These are phyloP conservation scores for Onychomys leucogaster DNA, from an alignment of 2,797 vertebrate species.

Conservation along the genomic window DNA sequence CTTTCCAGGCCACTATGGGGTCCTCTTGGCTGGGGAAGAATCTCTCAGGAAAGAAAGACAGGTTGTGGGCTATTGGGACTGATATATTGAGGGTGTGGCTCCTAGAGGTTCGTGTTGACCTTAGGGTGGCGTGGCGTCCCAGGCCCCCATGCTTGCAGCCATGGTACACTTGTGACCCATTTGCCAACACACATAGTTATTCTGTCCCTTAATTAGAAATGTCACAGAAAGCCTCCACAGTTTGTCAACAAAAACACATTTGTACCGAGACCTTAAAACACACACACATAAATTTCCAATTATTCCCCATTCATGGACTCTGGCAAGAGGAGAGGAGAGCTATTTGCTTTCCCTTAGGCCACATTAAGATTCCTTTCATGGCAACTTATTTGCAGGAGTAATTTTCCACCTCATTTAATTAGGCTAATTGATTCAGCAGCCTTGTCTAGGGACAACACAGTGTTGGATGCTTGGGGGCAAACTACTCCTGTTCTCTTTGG, in stretches of 20 bases:
- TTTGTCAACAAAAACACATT: conserved; percentile 81
- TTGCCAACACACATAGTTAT: conserved; percentile 74
- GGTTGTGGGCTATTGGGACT: neutral
- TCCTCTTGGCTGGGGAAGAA: neutral
- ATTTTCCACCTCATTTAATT: conserved; percentile 86
- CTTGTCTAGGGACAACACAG: conserved; percentile 42
- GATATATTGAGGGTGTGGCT: neutral
- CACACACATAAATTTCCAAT: conserved; percentile 76
- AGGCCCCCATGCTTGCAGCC: neutral
- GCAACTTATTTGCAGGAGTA: conserved; percentile 79
- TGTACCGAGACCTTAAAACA: conserved; percentile 75
- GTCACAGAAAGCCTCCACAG: conserved; percentile 68
- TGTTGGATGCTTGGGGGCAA: conserved; percentile 56
- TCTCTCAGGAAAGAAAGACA: neutral
- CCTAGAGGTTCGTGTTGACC: neutral
- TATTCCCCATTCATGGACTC: conserved; percentile 76
- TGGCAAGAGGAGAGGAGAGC: conserved; percentile 70
- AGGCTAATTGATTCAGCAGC: conserved; percentile 81
- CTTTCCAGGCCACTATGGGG: neutral
- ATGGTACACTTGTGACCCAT: neutral
- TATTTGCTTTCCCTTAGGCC: conserved; percentile 81
- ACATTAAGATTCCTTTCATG: conserved; percentile 82
- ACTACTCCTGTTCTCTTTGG: conserved; percentile 32
- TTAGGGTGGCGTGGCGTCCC: neutral
- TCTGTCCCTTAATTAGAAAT: conserved; percentile 75